These are phyloP conservation scores for Teleogryllus oceanicus DNA, from an alignment of 2,888 invertebrate genomes.

Conservation along the genomic window DNA sequence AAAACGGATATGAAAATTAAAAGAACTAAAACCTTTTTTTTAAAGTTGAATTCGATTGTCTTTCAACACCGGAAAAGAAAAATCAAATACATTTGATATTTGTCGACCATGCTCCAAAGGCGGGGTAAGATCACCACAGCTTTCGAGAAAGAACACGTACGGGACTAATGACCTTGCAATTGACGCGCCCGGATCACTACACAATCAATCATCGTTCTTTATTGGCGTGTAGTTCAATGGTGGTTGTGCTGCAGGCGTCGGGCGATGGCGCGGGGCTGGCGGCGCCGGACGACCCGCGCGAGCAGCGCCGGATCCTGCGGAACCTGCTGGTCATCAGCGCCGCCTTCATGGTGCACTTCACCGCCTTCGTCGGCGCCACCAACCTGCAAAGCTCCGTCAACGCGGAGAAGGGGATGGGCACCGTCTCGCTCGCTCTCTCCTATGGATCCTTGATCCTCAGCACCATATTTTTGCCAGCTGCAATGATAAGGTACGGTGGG, in stretches of 20 bases:
- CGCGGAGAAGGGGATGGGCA: conserved; percentile 75
- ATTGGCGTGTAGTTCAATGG: too few species aligned
- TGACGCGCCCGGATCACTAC: too few species aligned
- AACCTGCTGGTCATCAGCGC: conserved; percentile 81
- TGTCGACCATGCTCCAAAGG: too few species aligned
- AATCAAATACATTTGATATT: too few species aligned
- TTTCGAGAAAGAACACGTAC: too few species aligned
- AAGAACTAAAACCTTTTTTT: too few species aligned
- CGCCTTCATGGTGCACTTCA: conserved; percentile 89
- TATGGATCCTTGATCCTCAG: conserved; percentile 85
- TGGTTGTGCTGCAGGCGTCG: not conserved
- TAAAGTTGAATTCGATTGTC: too few species aligned
- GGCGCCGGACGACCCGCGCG: conserved; percentile 48
- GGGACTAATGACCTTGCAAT: too few species aligned
- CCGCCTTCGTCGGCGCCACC: conserved; percentile 82
- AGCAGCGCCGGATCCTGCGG: conserved; percentile 73
- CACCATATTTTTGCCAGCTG: conserved; percentile 82
- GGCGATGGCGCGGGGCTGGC: not conserved
- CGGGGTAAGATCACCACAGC: too few species aligned
- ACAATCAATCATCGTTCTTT: too few species aligned
- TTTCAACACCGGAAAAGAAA: too few species aligned
- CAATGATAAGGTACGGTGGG: conserved; percentile 51
- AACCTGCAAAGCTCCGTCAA: conserved; percentile 84
- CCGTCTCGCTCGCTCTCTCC: conserved; percentile 77
- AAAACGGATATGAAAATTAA: too few species aligned